Evolutionary conservation across 2,888 invertebrate genomes (phyloP), one percentile per base, ranked within the genome.

Genomic region (Lysandra coridon): DNA sequence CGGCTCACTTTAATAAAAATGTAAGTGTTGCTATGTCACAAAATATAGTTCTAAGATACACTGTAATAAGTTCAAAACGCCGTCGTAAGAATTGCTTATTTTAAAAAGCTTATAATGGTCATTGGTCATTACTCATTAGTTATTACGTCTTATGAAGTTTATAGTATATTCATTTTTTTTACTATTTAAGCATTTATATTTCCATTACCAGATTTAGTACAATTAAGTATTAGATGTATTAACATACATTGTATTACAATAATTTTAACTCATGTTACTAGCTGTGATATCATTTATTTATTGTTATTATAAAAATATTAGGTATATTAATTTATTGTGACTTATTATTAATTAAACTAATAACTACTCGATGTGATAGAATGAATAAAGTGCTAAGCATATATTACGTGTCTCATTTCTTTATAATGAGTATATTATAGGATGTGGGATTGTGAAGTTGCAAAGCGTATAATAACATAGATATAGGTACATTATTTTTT

Each of bases 211-310:
- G 57, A 57, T 17, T 57, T 57, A 57, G 57, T 57, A 57, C 57
- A 57, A 53, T 53, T 53, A n/a, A n/a, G n/a, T n/a, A 53, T 53
- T 53, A 53, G 40, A n/a, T 40, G n/a, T 73, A 37, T 49, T 17
- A 37, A 73, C 33, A 4, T n/a, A n/a, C 49, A 49, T 49, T 14
- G 14, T 53, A 2, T 75, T 30, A 53, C n/a, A 49, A 75, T 75
- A 62, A 10, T 75, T 49, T 30, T 30, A 49, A 75, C 75, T 75
- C 53, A 78, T 64, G 10, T 64, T 78, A 78, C 74, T 76, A 80
- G 77, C 84, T 85, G 85, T 84, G 85, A 85, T 85, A 85, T 83
- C 82, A 81, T 80, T 80, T 80, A 75, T 78, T 80, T 57, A 57
- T 57, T 78, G 53, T 57, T 57, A 73, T 78, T 78, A 1, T 73